phyloP scores from a whole-genome alignment of 2,113 vertebrate species.

The Regulus satrapa region DNA sequence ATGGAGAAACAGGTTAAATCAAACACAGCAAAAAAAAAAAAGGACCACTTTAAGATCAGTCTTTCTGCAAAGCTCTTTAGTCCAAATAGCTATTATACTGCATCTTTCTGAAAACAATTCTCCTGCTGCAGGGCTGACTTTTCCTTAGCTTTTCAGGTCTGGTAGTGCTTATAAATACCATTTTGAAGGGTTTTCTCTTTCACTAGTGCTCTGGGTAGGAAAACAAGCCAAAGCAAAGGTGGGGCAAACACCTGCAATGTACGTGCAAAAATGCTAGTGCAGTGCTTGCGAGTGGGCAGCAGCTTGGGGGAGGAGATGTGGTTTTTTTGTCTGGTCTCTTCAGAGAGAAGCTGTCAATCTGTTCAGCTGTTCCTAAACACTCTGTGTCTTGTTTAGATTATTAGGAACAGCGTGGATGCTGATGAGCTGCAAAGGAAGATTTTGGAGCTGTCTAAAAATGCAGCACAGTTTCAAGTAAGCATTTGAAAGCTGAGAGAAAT shows the following conservation, averaged over 20 bases:
- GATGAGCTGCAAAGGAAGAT: conserved; percentile 83
- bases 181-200: not conserved
- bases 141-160: not conserved
- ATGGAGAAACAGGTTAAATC: not conserved
- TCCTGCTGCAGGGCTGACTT: not conserved
- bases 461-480: conserved; percentile 81
- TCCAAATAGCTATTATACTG: not conserved
- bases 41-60: not conserved
- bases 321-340: not conserved
- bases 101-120: not conserved
- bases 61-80: not conserved
- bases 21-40: not conserved
- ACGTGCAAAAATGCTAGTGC: not conserved
- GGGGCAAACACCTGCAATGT: not conserved
- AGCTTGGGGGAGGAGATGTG: not conserved
- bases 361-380: not conserved
- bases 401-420: conserved; percentile 76
- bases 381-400: conserved; percentile 74
- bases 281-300: not conserved
- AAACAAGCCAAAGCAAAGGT: not conserved
- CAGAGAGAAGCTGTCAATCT: not conserved
- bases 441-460: conserved; percentile 74
- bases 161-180: not conserved
- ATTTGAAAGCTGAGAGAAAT: not conserved
- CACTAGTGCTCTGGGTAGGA: not conserved